phyloP scores from a whole-genome alignment of 1,140 invertebrate genomes.

The Apolygus lucorum region DNA sequence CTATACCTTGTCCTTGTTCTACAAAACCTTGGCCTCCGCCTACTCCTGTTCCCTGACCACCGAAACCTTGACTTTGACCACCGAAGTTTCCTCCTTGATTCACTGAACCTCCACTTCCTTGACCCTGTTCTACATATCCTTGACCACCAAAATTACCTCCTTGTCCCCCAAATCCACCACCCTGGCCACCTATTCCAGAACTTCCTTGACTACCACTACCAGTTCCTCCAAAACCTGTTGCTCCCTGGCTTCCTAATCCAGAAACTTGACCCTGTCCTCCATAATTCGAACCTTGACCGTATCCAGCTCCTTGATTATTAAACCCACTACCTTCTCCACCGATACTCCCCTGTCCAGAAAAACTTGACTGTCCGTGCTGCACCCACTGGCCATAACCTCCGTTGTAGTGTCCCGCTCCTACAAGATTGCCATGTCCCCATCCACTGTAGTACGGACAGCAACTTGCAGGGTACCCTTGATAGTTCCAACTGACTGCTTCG shows the following conservation, averaged over 20 bases:
- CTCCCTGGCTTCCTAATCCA: too few species aligned
- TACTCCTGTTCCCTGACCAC: background rate
- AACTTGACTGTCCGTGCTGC: background rate
- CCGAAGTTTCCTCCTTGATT: background rate
- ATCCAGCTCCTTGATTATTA: background rate
- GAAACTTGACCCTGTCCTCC: background rate
- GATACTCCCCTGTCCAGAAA: background rate
- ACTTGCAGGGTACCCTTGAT: constrained; percentile 7
- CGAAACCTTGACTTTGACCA: background rate
- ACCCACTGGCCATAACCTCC: constrained; percentile 10
- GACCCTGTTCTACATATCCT: background rate
- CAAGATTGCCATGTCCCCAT: background rate
- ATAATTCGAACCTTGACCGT: background rate
- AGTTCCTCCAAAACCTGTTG: background rate
- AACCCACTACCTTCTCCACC: background rate
- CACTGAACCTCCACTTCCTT: background rate
- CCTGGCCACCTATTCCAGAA: constrained; percentile 7
- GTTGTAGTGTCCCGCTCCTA: background rate
- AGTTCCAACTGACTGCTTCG: constrained; percentile 1
- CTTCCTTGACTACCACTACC: background rate
- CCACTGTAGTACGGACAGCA: constrained; percentile 3
- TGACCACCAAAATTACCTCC: too few species aligned
- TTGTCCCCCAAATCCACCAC: background rate
- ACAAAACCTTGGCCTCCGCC: background rate
- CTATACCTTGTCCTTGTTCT: constrained; percentile 7